phyloP scores from a whole-genome alignment of 2,113 vertebrate genomes.

The Brachyistius frenatus region DNA sequence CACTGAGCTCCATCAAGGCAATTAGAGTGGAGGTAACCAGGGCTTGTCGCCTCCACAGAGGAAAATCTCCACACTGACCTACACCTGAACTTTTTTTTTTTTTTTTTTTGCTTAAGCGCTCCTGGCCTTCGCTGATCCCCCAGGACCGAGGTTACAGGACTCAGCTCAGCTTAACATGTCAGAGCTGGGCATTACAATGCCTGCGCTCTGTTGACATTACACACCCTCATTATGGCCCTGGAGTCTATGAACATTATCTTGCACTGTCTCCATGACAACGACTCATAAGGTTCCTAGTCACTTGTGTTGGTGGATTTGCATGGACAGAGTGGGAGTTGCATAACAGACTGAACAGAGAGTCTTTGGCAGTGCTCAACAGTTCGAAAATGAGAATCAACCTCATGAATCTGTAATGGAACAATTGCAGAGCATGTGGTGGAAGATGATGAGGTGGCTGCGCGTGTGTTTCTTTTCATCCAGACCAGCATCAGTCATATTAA shows the following conservation, averaged over 20 bases:
- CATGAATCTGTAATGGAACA: slow-evolving; percentile 65
- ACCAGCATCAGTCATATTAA: slow-evolving; percentile 52
- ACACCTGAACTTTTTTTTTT: slow-evolving; percentile 62
- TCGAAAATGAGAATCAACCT: slow-evolving; percentile 56
- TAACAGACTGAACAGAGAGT: slow-evolving; percentile 67
- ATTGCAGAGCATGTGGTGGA: slow-evolving; percentile 30
- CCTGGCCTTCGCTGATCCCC: slow-evolving; percentile 4
- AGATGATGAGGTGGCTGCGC: slow-evolving; percentile 28
- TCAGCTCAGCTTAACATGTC: slow-evolving; percentile 47
- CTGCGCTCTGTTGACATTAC: slow-evolving; percentile 66
- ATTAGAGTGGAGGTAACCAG: slow-evolving; percentile 57
- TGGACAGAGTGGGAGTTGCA: slow-evolving; percentile 78
- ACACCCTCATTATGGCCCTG: slow-evolving; percentile 63
- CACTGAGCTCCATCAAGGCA: slow-evolving; percentile 66
- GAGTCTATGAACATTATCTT: slow-evolving; percentile 74
- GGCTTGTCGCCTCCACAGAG: slow-evolving; percentile 43
- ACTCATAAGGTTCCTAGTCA: slow-evolving; percentile 71
- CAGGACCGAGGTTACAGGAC: slow-evolving; percentile 26
- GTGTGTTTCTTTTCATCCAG: slow-evolving; percentile 47
- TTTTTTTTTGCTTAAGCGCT: not conserved
- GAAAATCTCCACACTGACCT: slow-evolving; percentile 65
- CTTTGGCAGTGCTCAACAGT: slow-evolving; percentile 43
- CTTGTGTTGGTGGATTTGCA: slow-evolving; percentile 80
- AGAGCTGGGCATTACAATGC: slow-evolving; percentile 49
- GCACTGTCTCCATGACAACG: slow-evolving; percentile 71